Base-by-base conservation (phyloP, 2,888 invertebrate species). In the Meliscaeva auricollis region DNA sequence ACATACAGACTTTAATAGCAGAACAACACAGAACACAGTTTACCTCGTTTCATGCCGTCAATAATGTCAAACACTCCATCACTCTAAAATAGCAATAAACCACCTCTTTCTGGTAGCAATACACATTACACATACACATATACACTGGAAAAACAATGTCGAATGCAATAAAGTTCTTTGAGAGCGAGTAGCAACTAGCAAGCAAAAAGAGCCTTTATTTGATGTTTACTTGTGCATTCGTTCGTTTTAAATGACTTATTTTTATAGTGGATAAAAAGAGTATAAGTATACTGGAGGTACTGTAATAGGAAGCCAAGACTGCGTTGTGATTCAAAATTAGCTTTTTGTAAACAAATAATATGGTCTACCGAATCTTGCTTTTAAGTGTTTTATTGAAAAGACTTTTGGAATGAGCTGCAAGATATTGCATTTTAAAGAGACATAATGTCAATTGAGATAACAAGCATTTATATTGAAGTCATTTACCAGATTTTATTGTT, bases 131-230 rank as follows among this genome's bases (percentile, higher is more conserved):
- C 13, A 52, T n/a, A 38, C 32, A 38, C 38, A 38, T 9, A 38
- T 9, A 11, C 5, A 2, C 38, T 32, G 3, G 15, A 35, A 56
- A 66, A 75, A 56, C 66, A 75, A 75, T 56, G 66, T 48, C 56
- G 26, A 66, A 48, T 75, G 66, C 66, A 75, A 56, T 75, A 75
- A 75, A 75, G 35, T 56, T 48, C 66, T 66, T 56, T 66, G 64
- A 46, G 50, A 32, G 35, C 15, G n/a, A n/a, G n/a, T n/a, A n/a
- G n/a, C n/a, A n/a, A n/a, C n/a, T n/a, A n/a, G n/a, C 38, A 13
- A 26, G 26, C 3, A 38, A n/a, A n/a, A n/a, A n/a, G n/a, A 38
- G 38, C 38, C 38, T 38, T 56, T 70, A 62, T 66, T 75, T 44
- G 44, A 66, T 56, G 46, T 75, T 75, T 75, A 56, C 54, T 66